Conservation (phyloP, 2,113 vertebrate species). For the Embiotoca jacksoni region DNA sequence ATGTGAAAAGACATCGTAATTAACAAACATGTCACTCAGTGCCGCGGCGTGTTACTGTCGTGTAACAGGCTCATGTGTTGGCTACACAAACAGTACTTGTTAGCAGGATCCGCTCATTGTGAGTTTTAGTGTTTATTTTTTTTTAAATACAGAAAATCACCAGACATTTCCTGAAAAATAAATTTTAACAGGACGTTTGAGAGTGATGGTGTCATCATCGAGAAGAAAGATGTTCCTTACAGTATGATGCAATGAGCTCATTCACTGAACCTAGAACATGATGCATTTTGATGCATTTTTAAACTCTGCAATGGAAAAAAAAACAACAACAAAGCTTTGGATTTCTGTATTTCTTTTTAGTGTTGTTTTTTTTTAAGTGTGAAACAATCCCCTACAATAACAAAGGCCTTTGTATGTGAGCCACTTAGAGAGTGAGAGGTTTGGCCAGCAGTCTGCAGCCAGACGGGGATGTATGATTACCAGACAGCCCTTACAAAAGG, state of each 20-base stretch:
- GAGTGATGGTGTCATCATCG: conserved; percentile 6
- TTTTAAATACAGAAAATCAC: not conserved
- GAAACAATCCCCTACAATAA: conserved; percentile 2
- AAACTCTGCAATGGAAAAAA: not conserved
- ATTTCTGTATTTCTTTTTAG: conserved; percentile 1
- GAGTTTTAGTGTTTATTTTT: too few species aligned
- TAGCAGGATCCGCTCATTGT: too few species aligned
- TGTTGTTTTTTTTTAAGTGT: not conserved
- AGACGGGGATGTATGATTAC: conserved; percentile 63
- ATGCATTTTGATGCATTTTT: not conserved
- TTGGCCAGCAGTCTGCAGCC: conserved; percentile 43
- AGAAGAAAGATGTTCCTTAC: not conserved
- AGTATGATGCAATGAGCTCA: conserved; percentile 26
- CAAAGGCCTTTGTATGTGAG: conserved; percentile 33
- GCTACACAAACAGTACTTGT: not conserved
- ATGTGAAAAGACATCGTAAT: not conserved
- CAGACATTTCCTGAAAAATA: not conserved
- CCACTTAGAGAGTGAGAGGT: conserved; percentile 40
- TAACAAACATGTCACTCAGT: not conserved
- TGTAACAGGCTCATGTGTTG: not conserved
- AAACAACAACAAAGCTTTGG: not conserved
- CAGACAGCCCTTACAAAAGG: conserved; percentile 73
- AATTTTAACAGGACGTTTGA: not conserved
- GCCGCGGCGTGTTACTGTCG: not conserved
- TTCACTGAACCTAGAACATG: not conserved